Evolutionary conservation across 23 tunicate genomes (phyloP).

Genomic region (Aplidium turbinatum): DNA sequence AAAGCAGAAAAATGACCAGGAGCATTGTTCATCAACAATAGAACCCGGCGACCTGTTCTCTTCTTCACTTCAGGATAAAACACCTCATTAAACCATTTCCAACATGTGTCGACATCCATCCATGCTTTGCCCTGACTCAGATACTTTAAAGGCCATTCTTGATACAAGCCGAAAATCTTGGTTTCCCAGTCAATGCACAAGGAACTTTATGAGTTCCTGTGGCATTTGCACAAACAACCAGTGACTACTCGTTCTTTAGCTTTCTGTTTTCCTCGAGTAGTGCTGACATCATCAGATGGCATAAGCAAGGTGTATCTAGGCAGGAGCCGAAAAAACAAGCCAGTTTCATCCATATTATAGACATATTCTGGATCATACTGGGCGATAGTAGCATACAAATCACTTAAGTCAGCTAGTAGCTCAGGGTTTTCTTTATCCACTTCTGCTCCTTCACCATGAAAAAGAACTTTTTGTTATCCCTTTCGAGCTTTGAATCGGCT

Average conservation of each 20-base stretch:
- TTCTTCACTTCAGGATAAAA: conserved; percentile 39
- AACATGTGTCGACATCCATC: conserved; percentile 45
- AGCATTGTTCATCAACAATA: conserved; percentile 32
- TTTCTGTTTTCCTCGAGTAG: conserved; percentile 28
- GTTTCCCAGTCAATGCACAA: conserved; percentile 34
- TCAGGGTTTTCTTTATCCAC: conserved; percentile 41
- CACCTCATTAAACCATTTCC: conserved; percentile 49
- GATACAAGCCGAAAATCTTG: conserved; percentile 32
- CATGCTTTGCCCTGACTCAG: conserved; percentile 30
- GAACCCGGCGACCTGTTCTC: conserved; percentile 51
- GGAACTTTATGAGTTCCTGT: conserved; percentile 47
- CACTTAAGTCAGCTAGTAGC: background rate
- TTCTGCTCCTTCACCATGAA: conserved; percentile 46
- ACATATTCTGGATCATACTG: conserved; percentile 58
- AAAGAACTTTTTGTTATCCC: conserved; percentile 21
- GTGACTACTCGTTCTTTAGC: conserved; percentile 30
- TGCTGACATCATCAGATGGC: conserved; percentile 37
- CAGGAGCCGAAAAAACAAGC: conserved; percentile 52
- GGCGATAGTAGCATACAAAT: conserved; percentile 19
- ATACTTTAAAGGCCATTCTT: conserved; percentile 31
- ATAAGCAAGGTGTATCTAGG: conserved; percentile 36
- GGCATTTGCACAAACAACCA: conserved; percentile 51
- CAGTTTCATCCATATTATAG: conserved; percentile 62
- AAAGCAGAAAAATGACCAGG: conserved; percentile 41
- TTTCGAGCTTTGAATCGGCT: conserved; percentile 35